Base-by-base conservation (phyloP, 2,113 vertebrate genomes). In the Probosciger aterrimus region DNA sequence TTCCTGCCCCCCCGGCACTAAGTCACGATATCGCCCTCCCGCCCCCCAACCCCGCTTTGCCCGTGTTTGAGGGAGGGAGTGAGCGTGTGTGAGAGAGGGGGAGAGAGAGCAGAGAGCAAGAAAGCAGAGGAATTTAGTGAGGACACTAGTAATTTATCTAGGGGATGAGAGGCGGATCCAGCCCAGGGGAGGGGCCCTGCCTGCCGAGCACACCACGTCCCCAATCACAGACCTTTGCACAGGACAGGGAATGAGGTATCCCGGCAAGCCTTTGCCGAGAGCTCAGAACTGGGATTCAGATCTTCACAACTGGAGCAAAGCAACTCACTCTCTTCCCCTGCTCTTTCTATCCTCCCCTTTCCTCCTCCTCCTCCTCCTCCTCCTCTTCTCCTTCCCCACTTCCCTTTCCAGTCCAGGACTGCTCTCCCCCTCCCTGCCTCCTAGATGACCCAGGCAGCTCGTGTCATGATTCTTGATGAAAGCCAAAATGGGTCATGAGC, bases 111-210 rank as follows among this genome's bases (percentile, higher is more conserved):
- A 35, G 96, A 25, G 70, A 71, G 93, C 41, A 88, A 82, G 96
- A 96, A 97, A 97, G 97, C 98, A 6, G 96, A 97, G 98, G 98
- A 98, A 98, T 98, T 97, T 95, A 96, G 96, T 96, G 92, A 97
- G 98, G 98, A 98, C 98, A 98, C 97, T 97, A 98, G 97, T 97
- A 98, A 98, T 98, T 98, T 98, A 98, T 98, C 98, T 97, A 96
- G 97, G 97, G 96, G 96, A 96, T 96, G 97, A 97, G 97, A 97
- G 98, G 97, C 98, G 98, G 97, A 96, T 97, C 97, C 96, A 96
- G 96, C 93, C 95, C 97, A 97, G 98, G 97, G 98, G 97, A 98
- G 98, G 98, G 98, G 98, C 98, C 93, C 97, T 86, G 90, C 88
- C 82, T 24, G 59, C 95, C 93, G 92, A 94, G 89, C 87, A 91